phyloP scores from a whole-genome alignment of 2,113 vertebrate species.

The Rhinolophus sinicus region DNA sequence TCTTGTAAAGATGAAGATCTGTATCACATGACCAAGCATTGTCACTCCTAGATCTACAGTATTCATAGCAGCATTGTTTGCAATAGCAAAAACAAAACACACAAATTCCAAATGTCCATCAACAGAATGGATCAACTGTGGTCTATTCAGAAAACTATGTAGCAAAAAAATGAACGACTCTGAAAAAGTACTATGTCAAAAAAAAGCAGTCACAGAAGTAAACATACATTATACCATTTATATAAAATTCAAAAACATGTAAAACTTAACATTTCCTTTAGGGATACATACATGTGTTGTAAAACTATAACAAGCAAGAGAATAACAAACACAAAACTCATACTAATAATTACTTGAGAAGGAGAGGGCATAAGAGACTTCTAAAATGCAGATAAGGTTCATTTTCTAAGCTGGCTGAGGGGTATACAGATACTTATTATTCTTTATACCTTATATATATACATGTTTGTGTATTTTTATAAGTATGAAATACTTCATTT shows the following conservation, averaged over 20 bases:
- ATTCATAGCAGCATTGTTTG: background rate
- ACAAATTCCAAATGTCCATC: background rate
- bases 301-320: background rate
- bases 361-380: background rate
- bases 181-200: constrained; percentile 11
- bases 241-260: constrained; percentile 71
- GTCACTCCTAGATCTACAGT: background rate
- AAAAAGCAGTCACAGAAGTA: constrained; percentile 42
- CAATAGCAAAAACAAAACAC: background rate
- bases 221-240: constrained; percentile 41
- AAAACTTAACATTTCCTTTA: constrained; percentile 60
- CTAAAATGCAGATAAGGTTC: background rate
- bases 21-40: background rate
- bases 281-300: background rate
- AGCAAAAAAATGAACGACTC: constrained; percentile 46
- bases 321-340: constrained; percentile 51
- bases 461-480: constrained; percentile 23
- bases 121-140: background rate
- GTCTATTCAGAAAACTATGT: background rate
- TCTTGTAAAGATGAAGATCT: background rate
- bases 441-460: constrained; percentile 51
- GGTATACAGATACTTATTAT: constrained; percentile 29
- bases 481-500: constrained; percentile 55
- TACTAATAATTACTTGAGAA: constrained; percentile 18
- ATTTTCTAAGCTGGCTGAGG: background rate